Conservation (phyloP, 2,888 invertebrate species). For the Acheta domesticus region DNA sequence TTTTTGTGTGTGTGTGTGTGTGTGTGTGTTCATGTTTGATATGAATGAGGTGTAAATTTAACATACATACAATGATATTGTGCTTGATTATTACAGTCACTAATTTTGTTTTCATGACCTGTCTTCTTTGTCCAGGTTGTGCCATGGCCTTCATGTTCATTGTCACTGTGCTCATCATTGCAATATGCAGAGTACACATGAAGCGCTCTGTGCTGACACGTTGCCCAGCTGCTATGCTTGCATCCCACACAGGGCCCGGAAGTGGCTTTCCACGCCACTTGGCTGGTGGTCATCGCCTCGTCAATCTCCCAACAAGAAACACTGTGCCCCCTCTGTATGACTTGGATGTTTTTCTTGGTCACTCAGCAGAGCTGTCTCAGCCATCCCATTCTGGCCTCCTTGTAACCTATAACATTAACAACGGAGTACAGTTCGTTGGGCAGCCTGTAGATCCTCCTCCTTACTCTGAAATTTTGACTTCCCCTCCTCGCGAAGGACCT, state of each 20-base stretch:
- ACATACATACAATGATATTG: no score
- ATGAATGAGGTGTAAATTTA: no score
- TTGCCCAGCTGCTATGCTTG: slow-evolving; percentile 39
- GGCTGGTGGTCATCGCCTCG: slow-evolving; percentile 20
- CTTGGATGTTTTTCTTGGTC: slow-evolving; percentile 43
- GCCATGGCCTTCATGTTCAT: slow-evolving; percentile 51
- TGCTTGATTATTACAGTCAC: background rate
- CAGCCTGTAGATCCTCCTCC: slow-evolving; percentile 48
- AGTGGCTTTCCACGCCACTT: background rate
- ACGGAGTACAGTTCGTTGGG: slow-evolving; percentile 48
- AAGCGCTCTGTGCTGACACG: slow-evolving; percentile 44
- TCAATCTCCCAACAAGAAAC: slow-evolving; percentile 34
- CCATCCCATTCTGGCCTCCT: slow-evolving; percentile 42
- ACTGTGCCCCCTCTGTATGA: slow-evolving; percentile 41
- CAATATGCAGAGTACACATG: slow-evolving; percentile 49
- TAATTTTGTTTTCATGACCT: slow-evolving; percentile 12
- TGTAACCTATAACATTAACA: slow-evolving; percentile 49
- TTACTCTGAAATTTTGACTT: slow-evolving; percentile 46
- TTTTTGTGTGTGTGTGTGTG: background rate
- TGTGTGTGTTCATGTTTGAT: slow-evolving; percentile 12
- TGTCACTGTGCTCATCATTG: slow-evolving; percentile 48
- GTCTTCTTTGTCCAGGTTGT: slow-evolving; percentile 44
- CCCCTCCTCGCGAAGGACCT: slow-evolving; percentile 48
- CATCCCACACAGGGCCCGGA: background rate
- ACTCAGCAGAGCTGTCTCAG: slow-evolving; percentile 36